Evolutionary conservation across 2,113 vertebrate genomes (phyloP), one percentile per base, ranked within the genome.

Genomic region (Hystrix cristata): DNA sequence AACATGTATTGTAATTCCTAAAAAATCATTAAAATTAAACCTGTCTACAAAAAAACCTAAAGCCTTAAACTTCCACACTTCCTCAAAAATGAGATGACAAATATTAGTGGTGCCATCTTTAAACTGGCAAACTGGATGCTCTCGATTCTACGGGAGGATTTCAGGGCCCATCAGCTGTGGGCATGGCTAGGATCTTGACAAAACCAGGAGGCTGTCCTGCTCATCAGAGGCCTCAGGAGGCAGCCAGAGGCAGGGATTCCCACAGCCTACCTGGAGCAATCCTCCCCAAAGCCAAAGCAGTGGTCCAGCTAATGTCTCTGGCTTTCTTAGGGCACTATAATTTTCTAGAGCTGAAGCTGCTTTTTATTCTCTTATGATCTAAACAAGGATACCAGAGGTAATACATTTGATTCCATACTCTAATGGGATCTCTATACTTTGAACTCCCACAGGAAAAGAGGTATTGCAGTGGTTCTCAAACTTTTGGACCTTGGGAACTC

Each of bases 11-110:
- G 59, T 31, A 83, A 71, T 74, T 93, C 76, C 64, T 84, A 62
- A 46, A 2, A 83, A 65, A 83, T 34, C 57, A 57, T 48, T 55
- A 60, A 55, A 90, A 87, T 82, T 46, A 57, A 91, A 84, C 16
- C 83, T 51, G 71, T 83, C 46, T 76, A 78, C 59, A 23, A 31
- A 95, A 91, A 74, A 95, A 43, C 31, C 64, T 48, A 91, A 85
- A 91, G 65, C 43, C 34, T 60, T 84, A 46, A 72, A 59, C 34
- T n/a, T 74, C 53, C 1, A 29, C 29, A 59, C 11, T 90, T 34
- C 38, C 57, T 93, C 62, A 60, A 31, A 94, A 84, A 43, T 59
- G 85, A 83, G 81, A 64, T 71, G 69, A 89, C 55, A 80, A 7
- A 71, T 71, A 34, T 31, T 90, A 79, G 2, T 38, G 3, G 34